Conservation (phyloP, 2,797 vertebrate species). For the Peromyscus melanophrys region DNA sequence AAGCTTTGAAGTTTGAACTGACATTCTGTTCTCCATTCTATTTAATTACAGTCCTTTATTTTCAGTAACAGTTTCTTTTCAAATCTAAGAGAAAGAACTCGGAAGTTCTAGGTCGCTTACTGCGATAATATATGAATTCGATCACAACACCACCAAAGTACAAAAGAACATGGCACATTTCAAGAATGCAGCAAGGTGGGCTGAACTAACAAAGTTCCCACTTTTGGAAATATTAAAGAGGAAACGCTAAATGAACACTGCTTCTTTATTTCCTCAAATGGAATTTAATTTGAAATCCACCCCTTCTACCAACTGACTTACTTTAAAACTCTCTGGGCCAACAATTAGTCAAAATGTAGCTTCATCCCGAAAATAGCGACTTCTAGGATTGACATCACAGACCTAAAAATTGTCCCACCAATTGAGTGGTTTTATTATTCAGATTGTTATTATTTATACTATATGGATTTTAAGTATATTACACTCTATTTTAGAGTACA, state of each 20-base stretch:
- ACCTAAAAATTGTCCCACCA: constrained; percentile 37
- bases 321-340: constrained; percentile 66
- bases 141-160: constrained; percentile 37
- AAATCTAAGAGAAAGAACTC: constrained; percentile 28
- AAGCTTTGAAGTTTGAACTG: constrained; percentile 60
- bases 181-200: constrained; percentile 27
- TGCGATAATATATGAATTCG: constrained; percentile 65
- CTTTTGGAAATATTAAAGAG: constrained; percentile 57
- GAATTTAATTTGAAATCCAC: constrained; percentile 72
- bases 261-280: constrained; percentile 66
- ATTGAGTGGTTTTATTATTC: constrained; percentile 44
- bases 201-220: constrained; percentile 48
- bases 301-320: constrained; percentile 30
- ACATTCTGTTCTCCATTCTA: constrained; percentile 44
- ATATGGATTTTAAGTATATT: constrained; percentile 37
- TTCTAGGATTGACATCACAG: constrained; percentile 17
- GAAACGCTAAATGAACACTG: constrained; percentile 58
- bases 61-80: constrained; percentile 59
- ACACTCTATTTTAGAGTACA: constrained; percentile 18
- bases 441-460: constrained; percentile 49
- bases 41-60: constrained; percentile 77
- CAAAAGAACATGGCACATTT: constrained; percentile 49
- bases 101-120: constrained; percentile 61
- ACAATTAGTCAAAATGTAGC: constrained; percentile 66
- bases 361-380: constrained; percentile 69